Conservation (phyloP, 1,140 invertebrate genomes). For the Dendroctonus ponderosae region DNA sequence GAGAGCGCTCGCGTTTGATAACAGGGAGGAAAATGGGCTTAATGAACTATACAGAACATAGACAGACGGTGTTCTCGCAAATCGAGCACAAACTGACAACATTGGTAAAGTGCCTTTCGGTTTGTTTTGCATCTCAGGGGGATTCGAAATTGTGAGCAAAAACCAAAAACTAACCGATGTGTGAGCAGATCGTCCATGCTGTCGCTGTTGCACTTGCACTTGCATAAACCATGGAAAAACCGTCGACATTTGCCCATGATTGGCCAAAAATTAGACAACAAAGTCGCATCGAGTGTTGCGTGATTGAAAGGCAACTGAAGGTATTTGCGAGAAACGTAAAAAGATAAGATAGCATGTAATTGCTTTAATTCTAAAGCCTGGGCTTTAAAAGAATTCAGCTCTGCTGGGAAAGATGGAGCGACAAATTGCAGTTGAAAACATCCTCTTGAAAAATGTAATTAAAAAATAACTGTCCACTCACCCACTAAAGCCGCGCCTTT, state of each 20-base stretch:
- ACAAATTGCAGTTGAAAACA: not conserved
- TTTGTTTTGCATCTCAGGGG: too few species aligned
- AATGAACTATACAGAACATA: too few species aligned
- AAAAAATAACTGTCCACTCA: slow-evolving; percentile 54
- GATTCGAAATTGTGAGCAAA: too few species aligned
- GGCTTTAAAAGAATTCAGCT: too few species aligned
- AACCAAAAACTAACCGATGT: too few species aligned
- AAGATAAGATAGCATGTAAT: slow-evolving; percentile 24
- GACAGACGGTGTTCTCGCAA: too few species aligned
- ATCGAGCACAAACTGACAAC: too few species aligned
- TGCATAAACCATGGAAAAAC: slow-evolving; percentile 31
- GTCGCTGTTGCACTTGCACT: slow-evolving; percentile 13
- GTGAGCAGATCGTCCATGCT: not conserved
- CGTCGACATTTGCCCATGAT: slow-evolving; percentile 25
- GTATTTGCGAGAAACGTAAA: slow-evolving; percentile 12
- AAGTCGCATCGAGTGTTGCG: too few species aligned
- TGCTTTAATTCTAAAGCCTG: too few species aligned
- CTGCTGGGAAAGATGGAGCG: too few species aligned
- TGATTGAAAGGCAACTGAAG: not conserved
- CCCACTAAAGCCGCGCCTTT: slow-evolving; percentile 77
- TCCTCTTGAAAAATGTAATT: not conserved
- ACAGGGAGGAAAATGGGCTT: not conserved
- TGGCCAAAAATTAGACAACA: too few species aligned
- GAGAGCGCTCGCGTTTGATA: not conserved
- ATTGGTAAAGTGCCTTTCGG: too few species aligned